Percentiles rank a stretch among this genome's conserved stretches.
Evolutionary conservation across 2,888 invertebrate species (phyloP).

Genomic region (Labia minor): DNA sequence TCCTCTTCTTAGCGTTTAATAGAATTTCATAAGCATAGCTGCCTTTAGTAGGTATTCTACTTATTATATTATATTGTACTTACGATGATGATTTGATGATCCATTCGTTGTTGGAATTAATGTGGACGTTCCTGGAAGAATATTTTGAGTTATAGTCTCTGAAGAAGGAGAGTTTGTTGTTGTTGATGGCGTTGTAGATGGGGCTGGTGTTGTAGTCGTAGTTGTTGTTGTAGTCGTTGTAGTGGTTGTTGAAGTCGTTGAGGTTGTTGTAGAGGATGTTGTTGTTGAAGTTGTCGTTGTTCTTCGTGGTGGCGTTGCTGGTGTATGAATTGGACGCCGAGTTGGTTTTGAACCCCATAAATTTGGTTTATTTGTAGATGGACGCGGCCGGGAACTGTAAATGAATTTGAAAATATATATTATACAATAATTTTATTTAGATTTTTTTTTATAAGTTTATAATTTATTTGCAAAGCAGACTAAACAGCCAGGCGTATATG

Average conservation of each 20-base stretch:
- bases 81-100: conserved; percentile 20
- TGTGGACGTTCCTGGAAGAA: conserved; percentile 26
- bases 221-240: conserved; percentile 32
- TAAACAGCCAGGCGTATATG: too few relatives aligned
- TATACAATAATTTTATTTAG: neutral
- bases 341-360: neutral
- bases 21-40: too few relatives aligned
- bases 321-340: neutral
- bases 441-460: too few relatives aligned
- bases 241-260: conserved; percentile 36
- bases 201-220: conserved; percentile 37
- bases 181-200: conserved; percentile 29
- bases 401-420: too few relatives aligned
- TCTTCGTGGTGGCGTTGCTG: conserved; percentile 28
- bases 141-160: conserved; percentile 22
- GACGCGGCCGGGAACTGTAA: neutral
- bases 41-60: too few relatives aligned
- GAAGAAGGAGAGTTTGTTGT: conserved; percentile 31
- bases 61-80: too few relatives aligned
- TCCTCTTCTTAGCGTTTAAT: too few relatives aligned
- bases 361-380: neutral
- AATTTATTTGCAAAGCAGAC: too few relatives aligned
- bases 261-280: conserved; percentile 37
- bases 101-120: conserved; percentile 32
- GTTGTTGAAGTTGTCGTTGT: conserved; percentile 21